phyloP scores from a whole-genome alignment of 2,797 vertebrate genomes.

The Eupleurogrammus muticus region DNA sequence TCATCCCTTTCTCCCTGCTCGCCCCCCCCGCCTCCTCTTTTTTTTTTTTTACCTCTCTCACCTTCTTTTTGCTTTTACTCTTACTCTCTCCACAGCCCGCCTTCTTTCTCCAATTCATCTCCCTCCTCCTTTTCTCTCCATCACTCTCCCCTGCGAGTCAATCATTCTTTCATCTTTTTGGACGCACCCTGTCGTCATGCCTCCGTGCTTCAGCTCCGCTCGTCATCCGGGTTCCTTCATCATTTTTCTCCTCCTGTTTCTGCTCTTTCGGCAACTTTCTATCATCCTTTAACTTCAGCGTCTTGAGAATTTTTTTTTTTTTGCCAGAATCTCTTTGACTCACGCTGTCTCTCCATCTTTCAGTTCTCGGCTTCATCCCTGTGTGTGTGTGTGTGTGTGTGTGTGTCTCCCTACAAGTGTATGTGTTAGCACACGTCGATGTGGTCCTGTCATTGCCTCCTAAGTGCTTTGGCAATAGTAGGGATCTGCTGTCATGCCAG shows the following conservation, averaged over 20 bases:
- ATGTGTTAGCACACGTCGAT: constrained; percentile 78
- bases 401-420: constrained; percentile 51
- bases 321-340: constrained; percentile 44
- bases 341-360: constrained; percentile 36
- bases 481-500: constrained; percentile 85
- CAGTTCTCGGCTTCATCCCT: constrained; percentile 17
- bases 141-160: constrained; percentile 49
- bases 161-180: constrained; percentile 59
- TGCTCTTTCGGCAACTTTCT: constrained; percentile 53
- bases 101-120: constrained; percentile 32
- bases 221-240: constrained; percentile 53
- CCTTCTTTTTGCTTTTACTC: constrained; percentile 5
- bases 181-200: constrained; percentile 39
- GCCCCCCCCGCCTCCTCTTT: constrained; percentile 16
- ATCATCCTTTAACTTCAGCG: constrained; percentile 54
- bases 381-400: constrained; percentile 19
- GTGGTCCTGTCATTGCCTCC: constrained; percentile 83
- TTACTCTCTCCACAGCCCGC: constrained; percentile 5
- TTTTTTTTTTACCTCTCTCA: constrained; percentile 10
- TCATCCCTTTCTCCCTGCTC: constrained; percentile 11
- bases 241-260: constrained; percentile 44
- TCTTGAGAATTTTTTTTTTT: constrained; percentile 49
- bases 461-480: constrained; percentile 87
- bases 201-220: constrained; percentile 45
- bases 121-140: constrained; percentile 33